Evolutionary conservation across 2,797 vertebrate genomes (phyloP).

Genomic region (Hylomyscus alleni): DNA sequence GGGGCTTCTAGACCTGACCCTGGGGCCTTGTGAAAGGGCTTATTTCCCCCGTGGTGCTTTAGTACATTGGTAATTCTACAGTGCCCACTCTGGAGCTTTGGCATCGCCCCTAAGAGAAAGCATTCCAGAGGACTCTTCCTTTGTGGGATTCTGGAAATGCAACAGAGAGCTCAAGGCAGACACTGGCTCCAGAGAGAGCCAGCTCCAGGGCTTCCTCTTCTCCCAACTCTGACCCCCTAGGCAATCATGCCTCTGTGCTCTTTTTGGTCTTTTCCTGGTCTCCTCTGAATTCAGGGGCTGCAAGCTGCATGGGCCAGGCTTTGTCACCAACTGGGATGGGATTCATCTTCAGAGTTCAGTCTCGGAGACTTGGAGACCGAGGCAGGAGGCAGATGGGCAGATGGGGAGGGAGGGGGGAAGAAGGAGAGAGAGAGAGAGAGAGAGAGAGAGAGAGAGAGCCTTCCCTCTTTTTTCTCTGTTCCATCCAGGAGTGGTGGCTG

Average conservation of each 20-base stretch:
- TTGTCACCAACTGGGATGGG: background rate
- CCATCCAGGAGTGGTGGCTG: too few relatives aligned
- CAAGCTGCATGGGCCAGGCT: background rate
- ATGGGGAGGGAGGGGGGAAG: too few relatives aligned
- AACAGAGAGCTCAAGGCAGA: accelerated
- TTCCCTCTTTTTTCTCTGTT: too few relatives aligned
- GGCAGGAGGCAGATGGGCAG: background rate
- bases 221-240: background rate
- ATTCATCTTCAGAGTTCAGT: background rate
- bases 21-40: background rate
- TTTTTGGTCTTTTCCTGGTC: background rate
- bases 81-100: background rate
- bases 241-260: background rate
- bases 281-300: background rate
- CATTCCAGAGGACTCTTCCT: background rate
- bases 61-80: background rate
- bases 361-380: background rate
- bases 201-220: background rate
- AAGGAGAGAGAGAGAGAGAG: too few relatives aligned
- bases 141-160: background rate
- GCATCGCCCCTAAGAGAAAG: background rate
- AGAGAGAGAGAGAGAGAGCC: background rate
- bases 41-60: background rate
- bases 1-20: too few relatives aligned
- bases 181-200: background rate